Evolutionary conservation across 1,140 invertebrate genomes (phyloP), one percentile per base, ranked within the genome.

Genomic region (Calliphora vicina): DNA sequence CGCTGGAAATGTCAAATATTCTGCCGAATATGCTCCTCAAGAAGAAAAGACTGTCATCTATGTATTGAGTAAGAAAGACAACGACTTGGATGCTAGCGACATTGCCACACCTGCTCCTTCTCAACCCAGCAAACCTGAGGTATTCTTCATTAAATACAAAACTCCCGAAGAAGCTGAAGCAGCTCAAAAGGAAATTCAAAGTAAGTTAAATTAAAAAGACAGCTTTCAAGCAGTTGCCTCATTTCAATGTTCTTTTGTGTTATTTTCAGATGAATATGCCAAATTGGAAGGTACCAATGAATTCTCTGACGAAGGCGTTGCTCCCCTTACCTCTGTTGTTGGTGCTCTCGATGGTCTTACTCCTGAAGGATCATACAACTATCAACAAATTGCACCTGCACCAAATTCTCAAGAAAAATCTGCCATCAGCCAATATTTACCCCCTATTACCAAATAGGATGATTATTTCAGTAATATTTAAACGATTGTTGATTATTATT

Each of bases 21-120:
- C 88, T 23, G 88, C 88, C 29, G 88, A 90, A 57, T 90, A 88
- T 82, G 88, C 88, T 0, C 88, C 88, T 25, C 88, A 95, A 84
- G 96, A 97, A 91, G 95, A 96, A 89, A 97, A 97, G 90, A 97
- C 96, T 29, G 93, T 96, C 84, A 96, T 97, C 85, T 97, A 97
- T 91, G 96, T 97, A 20, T 91, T 97, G 82, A 95, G 95, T 50
- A 96, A 96, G 92, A 96, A 96, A 92, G 96, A 88, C 12, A 87
- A 88, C 10, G 89, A 90, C 83, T 20, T 90, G 78, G 94, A 96
- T 87, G 94, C 96, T 89, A 85, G 82, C 15, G 92, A 91, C 84
- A 93, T 96, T 84, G 95, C 95, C 25, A 95, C 95, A 3, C 93
- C 93, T n/a, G 93, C 94, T 0, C 95, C 95, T 29, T 95, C 95